phyloP scores from a whole-genome alignment of 1,140 invertebrate species.

The Forficula auricularia region DNA sequence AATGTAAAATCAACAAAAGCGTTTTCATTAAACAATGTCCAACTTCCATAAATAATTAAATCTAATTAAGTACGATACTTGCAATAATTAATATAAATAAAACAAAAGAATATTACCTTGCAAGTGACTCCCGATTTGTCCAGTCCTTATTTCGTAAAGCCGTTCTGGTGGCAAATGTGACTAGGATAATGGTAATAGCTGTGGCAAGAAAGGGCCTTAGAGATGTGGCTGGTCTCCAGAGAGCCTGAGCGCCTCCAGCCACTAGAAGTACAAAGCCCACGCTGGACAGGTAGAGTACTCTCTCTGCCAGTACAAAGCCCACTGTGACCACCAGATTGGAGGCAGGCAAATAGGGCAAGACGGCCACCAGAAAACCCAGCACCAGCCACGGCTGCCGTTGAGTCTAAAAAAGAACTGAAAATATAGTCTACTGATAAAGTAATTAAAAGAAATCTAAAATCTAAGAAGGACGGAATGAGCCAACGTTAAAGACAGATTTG shows the following conservation, averaged over 20 bases:
- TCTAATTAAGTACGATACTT: slow-evolving; percentile 4
- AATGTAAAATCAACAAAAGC: no score
- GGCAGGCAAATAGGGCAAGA: slow-evolving; percentile 70
- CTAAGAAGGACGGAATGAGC: no score
- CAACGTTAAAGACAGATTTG: no score
- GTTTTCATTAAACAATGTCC: no score
- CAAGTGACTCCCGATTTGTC: slow-evolving; percentile 53
- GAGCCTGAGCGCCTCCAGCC: slow-evolving; percentile 39
- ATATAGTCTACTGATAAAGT: not conserved
- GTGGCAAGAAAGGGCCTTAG: slow-evolving; percentile 26
- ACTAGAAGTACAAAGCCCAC: slow-evolving; percentile 45
- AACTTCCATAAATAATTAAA: no score
- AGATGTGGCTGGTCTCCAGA: slow-evolving; percentile 28
- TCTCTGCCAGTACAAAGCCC: slow-evolving; percentile 77
- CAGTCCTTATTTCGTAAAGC: slow-evolving; percentile 56
- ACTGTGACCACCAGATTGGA: slow-evolving; percentile 75
- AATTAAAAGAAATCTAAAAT: not conserved
- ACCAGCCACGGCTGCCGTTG: slow-evolving; percentile 42
- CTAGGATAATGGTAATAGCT: slow-evolving; percentile 36
- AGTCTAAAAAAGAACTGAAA: slow-evolving; percentile 26
- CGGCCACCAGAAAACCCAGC: slow-evolving; percentile 43
- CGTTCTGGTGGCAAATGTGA: slow-evolving; percentile 43
- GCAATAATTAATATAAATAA: slow-evolving; percentile 9
- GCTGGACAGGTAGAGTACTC: slow-evolving; percentile 68
- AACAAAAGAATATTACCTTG: slow-evolving; percentile 34